phyloP scores from a whole-genome alignment of 2,888 invertebrate genomes.

The Aspidapion aeneum region DNA sequence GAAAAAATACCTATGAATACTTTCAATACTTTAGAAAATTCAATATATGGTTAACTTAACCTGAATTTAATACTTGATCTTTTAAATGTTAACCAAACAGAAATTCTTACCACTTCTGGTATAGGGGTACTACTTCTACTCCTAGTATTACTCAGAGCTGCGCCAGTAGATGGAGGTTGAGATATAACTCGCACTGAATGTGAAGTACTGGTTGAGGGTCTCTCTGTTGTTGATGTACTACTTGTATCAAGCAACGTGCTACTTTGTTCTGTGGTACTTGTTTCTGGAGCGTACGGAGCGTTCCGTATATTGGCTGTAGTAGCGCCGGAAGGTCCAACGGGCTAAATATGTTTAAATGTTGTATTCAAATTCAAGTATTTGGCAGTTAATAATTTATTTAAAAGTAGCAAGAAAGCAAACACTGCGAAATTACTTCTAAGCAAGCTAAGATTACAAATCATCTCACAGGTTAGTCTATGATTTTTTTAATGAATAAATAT shows the following conservation, averaged over 20 bases:
- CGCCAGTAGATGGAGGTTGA: slow-evolving; percentile 7
- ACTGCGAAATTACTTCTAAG: too few species aligned
- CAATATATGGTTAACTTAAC: too few species aligned
- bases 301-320: slow-evolving; percentile 13
- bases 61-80: too few species aligned
- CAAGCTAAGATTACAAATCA: too few species aligned
- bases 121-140: background rate
- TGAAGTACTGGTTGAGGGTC: slow-evolving; percentile 21
- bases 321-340: slow-evolving; percentile 19
- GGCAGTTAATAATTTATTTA: too few species aligned
- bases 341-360: slow-evolving; percentile 20
- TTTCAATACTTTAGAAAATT: too few species aligned
- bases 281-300: slow-evolving; percentile 13
- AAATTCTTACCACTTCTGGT: background rate
- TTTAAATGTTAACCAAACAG: too few species aligned
- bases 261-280: slow-evolving; percentile 21
- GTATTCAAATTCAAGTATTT: too few species aligned
- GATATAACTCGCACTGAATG: slow-evolving; percentile 15
- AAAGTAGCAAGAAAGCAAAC: too few species aligned
- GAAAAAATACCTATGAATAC: too few species aligned
- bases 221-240: slow-evolving; percentile 25
- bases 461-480: too few species aligned
- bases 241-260: background rate
- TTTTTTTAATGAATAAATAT: too few species aligned
- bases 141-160: slow-evolving; percentile 7